Evolutionary conservation across 2,888 invertebrate species (phyloP).

Genomic region (Venusia cambrica): DNA sequence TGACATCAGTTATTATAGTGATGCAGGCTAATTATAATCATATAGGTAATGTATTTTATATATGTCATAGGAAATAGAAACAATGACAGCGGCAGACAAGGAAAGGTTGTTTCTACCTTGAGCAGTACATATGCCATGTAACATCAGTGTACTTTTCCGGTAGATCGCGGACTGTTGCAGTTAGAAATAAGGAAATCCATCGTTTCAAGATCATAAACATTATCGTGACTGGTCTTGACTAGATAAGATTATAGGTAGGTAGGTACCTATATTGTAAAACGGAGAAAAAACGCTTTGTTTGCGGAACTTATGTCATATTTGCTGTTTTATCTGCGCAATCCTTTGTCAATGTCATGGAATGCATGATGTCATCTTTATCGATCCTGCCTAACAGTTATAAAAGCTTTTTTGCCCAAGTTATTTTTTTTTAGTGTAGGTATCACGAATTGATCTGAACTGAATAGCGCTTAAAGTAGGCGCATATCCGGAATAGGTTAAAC

Average conservation of each 20-base stretch:
- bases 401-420: no score
- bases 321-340: constrained; percentile 1
- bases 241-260: constrained; percentile 14
- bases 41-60: constrained; percentile 11
- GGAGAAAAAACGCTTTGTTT: constrained; percentile 11
- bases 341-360: not conserved
- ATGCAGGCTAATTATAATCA: constrained; percentile 2
- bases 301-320: not conserved
- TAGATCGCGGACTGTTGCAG: constrained; percentile 8
- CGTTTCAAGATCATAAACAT: constrained; percentile 9
- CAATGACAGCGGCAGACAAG: constrained; percentile 17
- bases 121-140: constrained; percentile 7
- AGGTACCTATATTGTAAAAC: constrained; percentile 6
- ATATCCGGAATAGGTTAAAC: no score
- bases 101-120: constrained; percentile 17
- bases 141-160: constrained; percentile 12
- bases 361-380: no score
- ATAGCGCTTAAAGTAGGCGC: no score
- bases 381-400: no score
- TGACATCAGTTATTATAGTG: constrained; percentile 3
- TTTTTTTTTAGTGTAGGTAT: no score
- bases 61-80: constrained; percentile 16
- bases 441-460: no score
- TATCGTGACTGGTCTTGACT: constrained; percentile 10
- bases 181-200: constrained; percentile 15